phyloP scores from a whole-genome alignment of 2,888 invertebrate species.

The Erebia ligea region DNA sequence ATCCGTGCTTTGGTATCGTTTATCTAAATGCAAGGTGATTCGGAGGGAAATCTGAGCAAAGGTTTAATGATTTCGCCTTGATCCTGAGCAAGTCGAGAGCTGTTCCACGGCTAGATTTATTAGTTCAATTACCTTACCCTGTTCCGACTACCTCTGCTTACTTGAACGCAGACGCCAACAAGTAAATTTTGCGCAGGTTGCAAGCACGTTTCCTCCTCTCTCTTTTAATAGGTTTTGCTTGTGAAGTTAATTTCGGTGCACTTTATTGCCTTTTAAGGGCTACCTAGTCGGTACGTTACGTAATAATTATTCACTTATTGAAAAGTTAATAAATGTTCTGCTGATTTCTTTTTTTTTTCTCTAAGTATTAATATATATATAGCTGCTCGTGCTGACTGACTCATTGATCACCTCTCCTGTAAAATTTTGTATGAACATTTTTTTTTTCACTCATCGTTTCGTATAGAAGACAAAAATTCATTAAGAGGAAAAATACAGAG shows the following conservation, averaged over 20 bases:
- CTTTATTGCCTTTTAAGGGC: slow-evolving; percentile 7
- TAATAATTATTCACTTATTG: too few species aligned
- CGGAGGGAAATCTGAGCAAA: slow-evolving; percentile 53
- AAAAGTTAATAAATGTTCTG: neutral
- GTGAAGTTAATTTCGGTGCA: slow-evolving; percentile 26
- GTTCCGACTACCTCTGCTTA: slow-evolving; percentile 69
- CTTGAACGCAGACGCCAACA: slow-evolving; percentile 74
- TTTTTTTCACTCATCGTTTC: too few species aligned
- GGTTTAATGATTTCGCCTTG: slow-evolving; percentile 74
- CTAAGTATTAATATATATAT: too few species aligned
- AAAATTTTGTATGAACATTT: too few species aligned
- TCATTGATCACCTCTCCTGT: too few species aligned
- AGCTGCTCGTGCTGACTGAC: too few species aligned
- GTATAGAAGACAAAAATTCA: too few species aligned
- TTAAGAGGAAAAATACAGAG: too few species aligned
- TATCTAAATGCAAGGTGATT: slow-evolving; percentile 55
- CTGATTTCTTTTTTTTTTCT: neutral
- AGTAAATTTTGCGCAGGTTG: slow-evolving; percentile 72
- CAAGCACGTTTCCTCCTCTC: slow-evolving; percentile 54
- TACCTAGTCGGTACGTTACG: neutral
- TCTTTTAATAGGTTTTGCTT: slow-evolving; percentile 44
- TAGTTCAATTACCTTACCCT: slow-evolving; percentile 80
- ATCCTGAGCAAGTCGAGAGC: slow-evolving; percentile 65
- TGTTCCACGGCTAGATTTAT: slow-evolving; percentile 78
- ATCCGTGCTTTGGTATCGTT: slow-evolving; percentile 36